Evolutionary conservation across 2,113 vertebrate genomes (phyloP).

Genomic region (Trachemys scripta): DNA sequence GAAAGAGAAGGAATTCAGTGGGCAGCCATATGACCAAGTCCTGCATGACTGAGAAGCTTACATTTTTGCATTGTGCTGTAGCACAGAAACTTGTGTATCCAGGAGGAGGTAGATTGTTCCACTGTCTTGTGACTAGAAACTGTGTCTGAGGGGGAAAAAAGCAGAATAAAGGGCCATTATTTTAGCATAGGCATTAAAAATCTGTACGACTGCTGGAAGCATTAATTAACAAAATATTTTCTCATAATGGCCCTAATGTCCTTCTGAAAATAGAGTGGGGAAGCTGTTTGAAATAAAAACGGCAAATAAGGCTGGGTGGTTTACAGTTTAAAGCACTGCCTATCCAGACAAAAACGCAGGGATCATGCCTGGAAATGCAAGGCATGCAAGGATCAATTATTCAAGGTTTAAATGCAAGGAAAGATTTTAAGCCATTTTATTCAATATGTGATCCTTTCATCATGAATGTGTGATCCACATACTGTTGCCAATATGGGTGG

Average conservation of each 20-base stretch:
- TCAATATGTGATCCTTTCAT: neutral
- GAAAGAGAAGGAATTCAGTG: slow-evolving; percentile 63
- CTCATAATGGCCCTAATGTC: neutral
- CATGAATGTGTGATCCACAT: slow-evolving; percentile 16
- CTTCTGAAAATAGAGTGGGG: slow-evolving; percentile 30
- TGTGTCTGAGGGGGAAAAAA: slow-evolving; percentile 53
- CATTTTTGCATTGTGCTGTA: slow-evolving; percentile 56
- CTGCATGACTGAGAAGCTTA: slow-evolving; percentile 72
- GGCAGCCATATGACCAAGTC: slow-evolving; percentile 55
- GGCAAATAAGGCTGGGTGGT: neutral
- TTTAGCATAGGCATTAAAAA: slow-evolving; percentile 74
- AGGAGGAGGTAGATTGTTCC: slow-evolving; percentile 55
- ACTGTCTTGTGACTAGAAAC: slow-evolving; percentile 64
- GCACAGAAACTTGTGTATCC: slow-evolving; percentile 23
- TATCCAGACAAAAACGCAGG: neutral
- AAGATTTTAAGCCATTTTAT: slow-evolving; percentile 40
- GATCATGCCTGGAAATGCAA: neutral
- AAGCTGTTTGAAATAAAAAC: slow-evolving; percentile 41
- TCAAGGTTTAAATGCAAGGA: slow-evolving; percentile 5
- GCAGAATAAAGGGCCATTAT: slow-evolving; percentile 70
- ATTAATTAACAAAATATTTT: slow-evolving; percentile 76
- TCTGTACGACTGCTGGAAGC: slow-evolving; percentile 64
- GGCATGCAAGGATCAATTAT: neutral
- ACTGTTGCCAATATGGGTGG: slow-evolving; percentile 29
- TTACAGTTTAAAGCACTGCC: slow-evolving; percentile 9